A percentile compares a stretch with the other conserved stretches of the same genome.
Conservation (phyloP, 2,888 invertebrate species). For the Trichogramma evanescens region DNA sequence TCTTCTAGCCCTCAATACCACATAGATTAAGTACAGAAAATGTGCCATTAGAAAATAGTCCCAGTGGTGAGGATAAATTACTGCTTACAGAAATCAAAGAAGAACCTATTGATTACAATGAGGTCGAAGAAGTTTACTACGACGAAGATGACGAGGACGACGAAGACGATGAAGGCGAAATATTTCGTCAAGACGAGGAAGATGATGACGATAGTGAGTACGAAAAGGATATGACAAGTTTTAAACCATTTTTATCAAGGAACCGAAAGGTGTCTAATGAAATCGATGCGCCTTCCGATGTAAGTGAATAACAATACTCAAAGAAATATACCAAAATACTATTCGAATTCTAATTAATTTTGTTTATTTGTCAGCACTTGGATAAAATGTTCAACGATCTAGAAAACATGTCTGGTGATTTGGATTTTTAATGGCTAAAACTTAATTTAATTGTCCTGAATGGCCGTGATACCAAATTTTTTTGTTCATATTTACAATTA, state of each 20-base stretch:
- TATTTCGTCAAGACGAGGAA: conserved; percentile 28
- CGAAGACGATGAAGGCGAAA: conserved; percentile 30
- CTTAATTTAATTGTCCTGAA: not conserved
- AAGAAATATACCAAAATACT: not conserved
- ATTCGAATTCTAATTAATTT: conserved; percentile 6
- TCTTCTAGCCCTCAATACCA: conserved; percentile 26
- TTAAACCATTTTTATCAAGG: conserved; percentile 7
- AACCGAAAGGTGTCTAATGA: conserved; percentile 23
- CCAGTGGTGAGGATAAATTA: conserved; percentile 17
- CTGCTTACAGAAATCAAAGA: conserved; percentile 38
- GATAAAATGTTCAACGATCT: conserved; percentile 39
- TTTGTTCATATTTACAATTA: not conserved
- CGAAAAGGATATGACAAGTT: conserved; percentile 25
- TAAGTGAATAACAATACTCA: conserved; percentile 23
- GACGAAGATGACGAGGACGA: conserved; percentile 36
- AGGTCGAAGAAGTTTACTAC: conserved; percentile 35
- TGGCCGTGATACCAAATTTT: conserved; percentile 13
- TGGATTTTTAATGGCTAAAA: not conserved
- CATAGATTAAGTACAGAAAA: conserved; percentile 22
- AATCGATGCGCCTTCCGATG: conserved; percentile 34
- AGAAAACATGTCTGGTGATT: conserved; percentile 36
- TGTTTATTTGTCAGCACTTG: conserved; percentile 31
- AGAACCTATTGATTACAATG: conserved; percentile 41
- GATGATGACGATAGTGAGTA: conserved; percentile 33
- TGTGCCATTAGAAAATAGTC: conserved; percentile 13